A percentile compares a stretch with the other conserved stretches of the same genome.
These are phyloP conservation scores for Trachurus trachurus DNA, from an alignment of 2,797 vertebrate species.

Conservation along the genomic window DNA sequence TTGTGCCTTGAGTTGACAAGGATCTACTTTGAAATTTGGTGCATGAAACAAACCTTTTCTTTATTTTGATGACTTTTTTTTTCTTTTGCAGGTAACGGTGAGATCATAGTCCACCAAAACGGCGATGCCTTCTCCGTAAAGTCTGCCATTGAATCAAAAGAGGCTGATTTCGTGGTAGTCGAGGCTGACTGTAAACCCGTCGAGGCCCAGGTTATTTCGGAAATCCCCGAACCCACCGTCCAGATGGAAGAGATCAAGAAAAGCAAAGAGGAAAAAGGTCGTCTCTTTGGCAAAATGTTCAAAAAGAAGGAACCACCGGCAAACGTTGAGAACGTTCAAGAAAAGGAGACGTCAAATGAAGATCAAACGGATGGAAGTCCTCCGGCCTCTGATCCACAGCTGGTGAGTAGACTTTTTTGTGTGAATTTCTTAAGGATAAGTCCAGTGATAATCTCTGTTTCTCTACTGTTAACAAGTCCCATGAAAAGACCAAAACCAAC, in stretches of 20 bases:
- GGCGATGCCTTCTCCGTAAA: conserved; percentile 71
- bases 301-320: conserved; percentile 74
- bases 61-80: conserved; percentile 24
- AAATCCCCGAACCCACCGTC: conserved; percentile 32
- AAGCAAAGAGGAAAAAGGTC: conserved; percentile 46
- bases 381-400: conserved; percentile 24
- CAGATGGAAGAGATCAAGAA: conserved; percentile 49
- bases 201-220: conserved; percentile 65
- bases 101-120: conserved; percentile 71
- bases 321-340: conserved; percentile 43
- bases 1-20: too few relatives aligned
- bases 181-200: conserved; percentile 7
- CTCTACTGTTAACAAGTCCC: background rate
- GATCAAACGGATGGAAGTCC: conserved; percentile 54
- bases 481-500: conserved; percentile 1
- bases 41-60: background rate
- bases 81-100: conserved; percentile 59
- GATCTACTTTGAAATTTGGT: background rate
- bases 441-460: background rate
- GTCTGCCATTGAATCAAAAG: conserved; percentile 59
- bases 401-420: conserved; percentile 66
- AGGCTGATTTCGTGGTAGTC: background rate
- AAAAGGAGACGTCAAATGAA: conserved; percentile 45
- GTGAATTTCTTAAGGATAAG: background rate
- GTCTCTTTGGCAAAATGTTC: conserved; percentile 88